A percentile compares a stretch with the other conserved stretches of the same genome.
These are phyloP conservation scores for Lamellibrachia columna DNA, from an alignment of 2,888 invertebrate species.

Conservation along the genomic window DNA sequence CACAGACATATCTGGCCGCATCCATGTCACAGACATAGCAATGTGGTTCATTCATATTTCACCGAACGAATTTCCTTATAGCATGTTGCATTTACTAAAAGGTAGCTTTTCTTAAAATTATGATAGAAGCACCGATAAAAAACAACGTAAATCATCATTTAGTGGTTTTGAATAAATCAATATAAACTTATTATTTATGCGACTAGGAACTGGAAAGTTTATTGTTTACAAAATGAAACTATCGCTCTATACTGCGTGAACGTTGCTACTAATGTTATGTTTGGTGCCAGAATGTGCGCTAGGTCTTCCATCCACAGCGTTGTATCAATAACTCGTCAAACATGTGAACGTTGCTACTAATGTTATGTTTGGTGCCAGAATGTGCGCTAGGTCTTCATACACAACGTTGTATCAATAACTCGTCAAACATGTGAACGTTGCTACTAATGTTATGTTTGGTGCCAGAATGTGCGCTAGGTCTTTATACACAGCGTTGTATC, in stretches of 20 bases:
- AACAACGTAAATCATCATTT: neutral
- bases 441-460: no score
- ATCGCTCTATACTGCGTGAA: neutral
- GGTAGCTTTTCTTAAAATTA: neutral
- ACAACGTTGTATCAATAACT: no score
- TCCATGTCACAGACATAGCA: neutral
- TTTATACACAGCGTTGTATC: no score
- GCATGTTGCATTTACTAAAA: neutral
- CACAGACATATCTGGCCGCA: neutral
- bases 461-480: neutral
- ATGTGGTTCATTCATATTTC: neutral
- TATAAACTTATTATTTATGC: neutral
- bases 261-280: no score
- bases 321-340: no score
- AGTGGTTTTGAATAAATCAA: neutral
- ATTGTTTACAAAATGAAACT: neutral
- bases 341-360: no score
- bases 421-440: no score
- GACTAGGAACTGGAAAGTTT: neutral
- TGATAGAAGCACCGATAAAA: no score
- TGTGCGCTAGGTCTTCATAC: no score
- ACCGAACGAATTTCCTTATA: neutral
- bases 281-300: no score
- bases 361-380: no score
- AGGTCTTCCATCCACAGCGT: no score